Evolutionary conservation across 2,797 vertebrate species (phyloP).

Genomic region (Gymnocypris eckloni): DNA sequence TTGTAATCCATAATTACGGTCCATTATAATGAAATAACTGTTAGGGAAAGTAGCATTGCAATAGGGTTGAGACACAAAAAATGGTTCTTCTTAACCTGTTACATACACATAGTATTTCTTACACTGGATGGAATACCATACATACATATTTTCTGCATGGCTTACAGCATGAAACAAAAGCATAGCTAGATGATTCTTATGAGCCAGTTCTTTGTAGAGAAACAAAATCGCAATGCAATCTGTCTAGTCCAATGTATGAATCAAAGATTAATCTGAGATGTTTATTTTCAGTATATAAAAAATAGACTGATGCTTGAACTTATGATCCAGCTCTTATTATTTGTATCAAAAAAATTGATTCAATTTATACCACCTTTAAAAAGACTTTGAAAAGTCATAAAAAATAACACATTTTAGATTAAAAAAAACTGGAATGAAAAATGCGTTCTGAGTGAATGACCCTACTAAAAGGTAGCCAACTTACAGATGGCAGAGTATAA

Average conservation of each 20-base stretch:
- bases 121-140: not conserved
- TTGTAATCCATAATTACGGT: not conserved
- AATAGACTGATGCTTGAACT: not conserved
- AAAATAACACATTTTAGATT: not conserved
- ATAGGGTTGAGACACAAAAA: not conserved
- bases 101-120: not conserved
- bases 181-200: not conserved
- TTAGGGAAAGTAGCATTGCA: not conserved
- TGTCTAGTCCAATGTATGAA: not conserved
- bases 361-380: not conserved
- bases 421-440: too few relatives aligned
- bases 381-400: not conserved
- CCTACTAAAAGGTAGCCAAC: too few relatives aligned
- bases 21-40: not conserved
- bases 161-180: not conserved
- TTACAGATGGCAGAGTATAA: too few relatives aligned
- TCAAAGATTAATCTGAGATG: not conserved
- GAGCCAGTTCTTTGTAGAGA: not conserved
- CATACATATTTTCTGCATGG: not conserved
- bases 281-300: not conserved
- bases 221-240: not conserved
- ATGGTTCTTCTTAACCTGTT: not conserved
- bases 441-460: too few relatives aligned
- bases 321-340: not conserved
- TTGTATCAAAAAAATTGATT: not conserved